These are phyloP conservation scores for Drosophila lacertosa DNA, from an alignment of 1,140 invertebrate species.

Conservation along the genomic window DNA sequence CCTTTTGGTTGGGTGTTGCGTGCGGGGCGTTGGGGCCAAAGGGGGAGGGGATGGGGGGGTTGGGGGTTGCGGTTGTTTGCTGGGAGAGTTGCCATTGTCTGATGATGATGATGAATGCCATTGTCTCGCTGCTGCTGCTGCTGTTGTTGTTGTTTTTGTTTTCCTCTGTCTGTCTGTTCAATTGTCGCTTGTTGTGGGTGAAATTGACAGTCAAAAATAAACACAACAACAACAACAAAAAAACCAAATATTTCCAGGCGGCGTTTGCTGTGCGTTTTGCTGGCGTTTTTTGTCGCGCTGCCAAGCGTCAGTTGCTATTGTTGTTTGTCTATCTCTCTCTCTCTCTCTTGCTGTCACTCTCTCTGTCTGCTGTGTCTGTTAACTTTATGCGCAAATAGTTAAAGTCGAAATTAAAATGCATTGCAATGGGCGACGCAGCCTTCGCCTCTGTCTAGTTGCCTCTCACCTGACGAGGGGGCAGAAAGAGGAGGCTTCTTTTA, in stretches of 20 bases:
- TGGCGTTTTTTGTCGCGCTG: conserved; percentile 20
- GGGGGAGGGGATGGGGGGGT: not conserved
- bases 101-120: conserved; percentile 39
- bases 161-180: conserved; percentile 18
- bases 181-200: conserved; percentile 67
- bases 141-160: conserved; percentile 49
- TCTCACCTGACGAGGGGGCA: too few species aligned
- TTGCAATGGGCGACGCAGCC: conserved; percentile 34
- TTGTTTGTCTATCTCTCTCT: conserved; percentile 1
- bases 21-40: not conserved
- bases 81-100: conserved; percentile 29
- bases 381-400: conserved; percentile 76
- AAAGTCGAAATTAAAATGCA: conserved; percentile 72
- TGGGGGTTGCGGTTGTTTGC: not conserved
- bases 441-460: conserved; percentile 10
- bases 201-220: conserved; percentile 60
- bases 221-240: conserved; percentile 10
- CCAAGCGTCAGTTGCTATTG: conserved; percentile 8
- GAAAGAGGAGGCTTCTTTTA: too few species aligned
- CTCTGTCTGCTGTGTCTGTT: conserved; percentile 18
- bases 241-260: conserved; percentile 2
- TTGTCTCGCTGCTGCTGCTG: too few species aligned
- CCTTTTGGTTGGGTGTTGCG: conserved; percentile 32
- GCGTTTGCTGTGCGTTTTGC: conserved; percentile 18
- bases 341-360: not conserved